Evolutionary conservation across 2,888 invertebrate genomes (phyloP).

Genomic region (Dasypolia templi): DNA sequence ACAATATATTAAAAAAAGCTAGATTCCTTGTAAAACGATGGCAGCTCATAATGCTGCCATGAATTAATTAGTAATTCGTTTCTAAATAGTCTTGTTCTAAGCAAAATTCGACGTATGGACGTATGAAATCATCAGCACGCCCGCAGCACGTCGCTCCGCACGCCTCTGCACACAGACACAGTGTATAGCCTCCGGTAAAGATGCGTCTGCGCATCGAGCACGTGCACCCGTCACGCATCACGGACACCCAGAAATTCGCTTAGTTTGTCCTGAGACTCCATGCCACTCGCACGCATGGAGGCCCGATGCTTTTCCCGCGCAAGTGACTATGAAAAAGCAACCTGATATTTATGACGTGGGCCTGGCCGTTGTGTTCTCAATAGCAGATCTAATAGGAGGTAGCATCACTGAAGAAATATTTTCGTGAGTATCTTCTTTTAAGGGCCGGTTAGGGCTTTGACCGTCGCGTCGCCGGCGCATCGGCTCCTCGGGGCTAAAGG

Average conservation of each 20-base stretch:
- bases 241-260: conserved; percentile 86
- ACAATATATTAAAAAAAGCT: background rate
- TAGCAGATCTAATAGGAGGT: conserved; percentile 64
- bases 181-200: conserved; percentile 68
- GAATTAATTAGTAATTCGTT: conserved; percentile 8
- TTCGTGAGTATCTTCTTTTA: conserved; percentile 80
- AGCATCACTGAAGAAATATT: conserved; percentile 78
- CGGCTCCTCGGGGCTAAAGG: conserved; percentile 74
- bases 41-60: conserved; percentile 1
- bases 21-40: background rate
- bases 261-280: conserved; percentile 85
- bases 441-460: conserved; percentile 76
- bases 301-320: conserved; percentile 77
- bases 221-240: conserved; percentile 88
- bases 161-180: conserved; percentile 34
- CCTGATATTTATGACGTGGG: conserved; percentile 75
- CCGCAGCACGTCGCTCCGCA: background rate
- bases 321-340: conserved; percentile 84
- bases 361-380: conserved; percentile 73
- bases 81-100: conserved; percentile 6
- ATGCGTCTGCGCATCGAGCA: conserved; percentile 84
- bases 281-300: conserved; percentile 84
- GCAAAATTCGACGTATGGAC: conserved; percentile 15
- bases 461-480: conserved; percentile 66
- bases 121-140: background rate